A percentile compares a stretch with the other conserved stretches of the same genome.
Evolutionary conservation across 2,888 invertebrate genomes (phyloP).

Genomic region (Blastobasis adustella): DNA sequence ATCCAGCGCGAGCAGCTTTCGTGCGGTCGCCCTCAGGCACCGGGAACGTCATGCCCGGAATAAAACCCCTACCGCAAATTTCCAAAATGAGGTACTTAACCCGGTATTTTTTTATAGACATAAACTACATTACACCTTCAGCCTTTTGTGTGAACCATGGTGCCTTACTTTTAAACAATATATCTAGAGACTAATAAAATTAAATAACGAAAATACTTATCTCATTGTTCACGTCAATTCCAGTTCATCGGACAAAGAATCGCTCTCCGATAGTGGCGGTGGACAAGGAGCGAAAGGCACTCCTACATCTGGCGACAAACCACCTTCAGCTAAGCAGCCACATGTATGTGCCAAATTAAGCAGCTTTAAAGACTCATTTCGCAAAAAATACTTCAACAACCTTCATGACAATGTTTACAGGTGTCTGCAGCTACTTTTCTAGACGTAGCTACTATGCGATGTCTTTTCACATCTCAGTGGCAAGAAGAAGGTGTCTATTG

Average conservation of each 20-base stretch:
- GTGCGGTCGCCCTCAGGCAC: conserved; percentile 29
- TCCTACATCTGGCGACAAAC: conserved; percentile 50
- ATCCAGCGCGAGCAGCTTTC: conserved; percentile 56
- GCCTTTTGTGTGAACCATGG: not conserved
- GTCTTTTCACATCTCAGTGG: conserved; percentile 97
- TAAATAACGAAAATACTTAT: not conserved
- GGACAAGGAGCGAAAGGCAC: conserved; percentile 46
- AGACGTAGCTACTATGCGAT: conserved; percentile 96
- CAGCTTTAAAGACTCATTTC: not conserved
- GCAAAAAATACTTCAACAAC: not conserved
- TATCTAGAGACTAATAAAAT: no score
- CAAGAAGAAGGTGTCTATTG: conserved; percentile 98
- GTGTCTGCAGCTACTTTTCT: conserved; percentile 93
- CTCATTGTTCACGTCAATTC: conserved; percentile 5
- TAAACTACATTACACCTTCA: not conserved
- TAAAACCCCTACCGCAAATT: conserved; percentile 70
- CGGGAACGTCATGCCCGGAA: conserved; percentile 35
- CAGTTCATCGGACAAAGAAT: conserved; percentile 84
- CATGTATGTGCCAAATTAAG: not conserved
- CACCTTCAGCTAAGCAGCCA: conserved; percentile 8
- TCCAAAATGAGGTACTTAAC: conserved; percentile 75
- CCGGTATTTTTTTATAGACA: not conserved
- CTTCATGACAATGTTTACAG: conserved; percentile 42
- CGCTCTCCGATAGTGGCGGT: conserved; percentile 76
- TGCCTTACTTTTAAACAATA: no score